Conservation (phyloP, 2,113 vertebrate species). For the Etheostoma spectabile region DNA sequence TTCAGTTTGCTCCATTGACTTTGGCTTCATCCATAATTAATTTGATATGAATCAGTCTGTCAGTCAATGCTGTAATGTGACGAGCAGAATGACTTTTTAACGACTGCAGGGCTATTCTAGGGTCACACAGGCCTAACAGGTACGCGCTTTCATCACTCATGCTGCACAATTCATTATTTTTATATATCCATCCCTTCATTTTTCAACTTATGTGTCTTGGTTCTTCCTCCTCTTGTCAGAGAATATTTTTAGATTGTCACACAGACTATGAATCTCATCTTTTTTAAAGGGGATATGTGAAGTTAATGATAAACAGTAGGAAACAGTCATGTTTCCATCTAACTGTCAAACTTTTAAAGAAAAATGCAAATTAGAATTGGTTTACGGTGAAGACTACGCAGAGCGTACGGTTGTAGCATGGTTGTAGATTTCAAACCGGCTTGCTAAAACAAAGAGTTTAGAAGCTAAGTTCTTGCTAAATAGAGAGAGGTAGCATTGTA, state of each 20-base stretch:
- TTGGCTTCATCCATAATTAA: constrained; percentile 68
- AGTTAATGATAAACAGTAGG: not conserved
- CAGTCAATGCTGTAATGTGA: constrained; percentile 42
- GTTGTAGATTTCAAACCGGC: too few species aligned
- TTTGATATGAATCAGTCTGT: constrained; percentile 54
- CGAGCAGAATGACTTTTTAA: constrained; percentile 53
- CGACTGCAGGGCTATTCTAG: constrained; percentile 52
- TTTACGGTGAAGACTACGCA: too few species aligned
- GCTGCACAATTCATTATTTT: constrained; percentile 29
- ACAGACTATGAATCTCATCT: constrained; percentile 5
- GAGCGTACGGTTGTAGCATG: too few species aligned
- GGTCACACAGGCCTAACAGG: constrained; percentile 51
- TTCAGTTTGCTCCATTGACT: constrained; percentile 35
- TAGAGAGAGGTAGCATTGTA: too few species aligned
- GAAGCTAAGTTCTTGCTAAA: too few species aligned
- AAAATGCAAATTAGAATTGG: too few species aligned
- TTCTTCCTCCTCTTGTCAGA: not conserved
- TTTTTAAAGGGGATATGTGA: not conserved
- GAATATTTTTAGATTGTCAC: constrained; percentile 52
- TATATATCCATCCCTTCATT: not conserved
- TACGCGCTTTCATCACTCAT: constrained; percentile 56
- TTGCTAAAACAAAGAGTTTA: too few species aligned
- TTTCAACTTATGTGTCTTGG: not conserved
- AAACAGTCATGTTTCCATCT: not conserved
- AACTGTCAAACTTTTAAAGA: too few species aligned